A percentile compares a stretch with the other conserved stretches of the same genome.
These are phyloP conservation scores for Pagrus major DNA, from an alignment of 2,113 vertebrate species.

Conservation along the genomic window DNA sequence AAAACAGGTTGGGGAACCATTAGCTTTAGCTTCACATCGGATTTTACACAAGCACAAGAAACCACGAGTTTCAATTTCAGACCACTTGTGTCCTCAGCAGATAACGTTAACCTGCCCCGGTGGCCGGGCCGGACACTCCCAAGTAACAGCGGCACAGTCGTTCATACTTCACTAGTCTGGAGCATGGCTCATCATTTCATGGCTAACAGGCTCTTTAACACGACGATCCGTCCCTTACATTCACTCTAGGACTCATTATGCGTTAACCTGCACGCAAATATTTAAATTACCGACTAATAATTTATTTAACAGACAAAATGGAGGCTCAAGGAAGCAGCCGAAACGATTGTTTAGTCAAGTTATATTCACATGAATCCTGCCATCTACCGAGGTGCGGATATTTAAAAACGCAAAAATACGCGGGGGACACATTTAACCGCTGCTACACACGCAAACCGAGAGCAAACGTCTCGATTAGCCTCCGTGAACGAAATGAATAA, in stretches of 20 bases:
- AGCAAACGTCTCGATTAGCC: neutral
- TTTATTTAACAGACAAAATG: constrained; percentile 74
- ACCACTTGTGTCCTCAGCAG: neutral
- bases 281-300: neutral
- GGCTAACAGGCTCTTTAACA: neutral
- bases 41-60: neutral
- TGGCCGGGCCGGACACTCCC: constrained; percentile 48
- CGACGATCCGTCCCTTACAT: accelerated
- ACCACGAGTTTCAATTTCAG: neutral
- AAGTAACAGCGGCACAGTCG: neutral
- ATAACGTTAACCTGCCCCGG: neutral
- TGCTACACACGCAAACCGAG: neutral
- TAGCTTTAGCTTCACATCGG: neutral
- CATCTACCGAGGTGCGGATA: accelerated
- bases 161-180: too few species aligned
- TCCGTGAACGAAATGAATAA: constrained; percentile 64
- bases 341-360: neutral
- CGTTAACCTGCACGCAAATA: neutral
- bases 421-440: accelerated
- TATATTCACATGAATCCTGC: neutral
- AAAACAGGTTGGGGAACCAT: neutral
- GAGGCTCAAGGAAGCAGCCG: constrained; percentile 41
- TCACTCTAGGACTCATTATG: neutral
- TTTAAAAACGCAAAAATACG: accelerated
- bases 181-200: neutral